Evolutionary conservation across 2,888 invertebrate species (phyloP).

Genomic region (Cryptocephalus moraei): DNA sequence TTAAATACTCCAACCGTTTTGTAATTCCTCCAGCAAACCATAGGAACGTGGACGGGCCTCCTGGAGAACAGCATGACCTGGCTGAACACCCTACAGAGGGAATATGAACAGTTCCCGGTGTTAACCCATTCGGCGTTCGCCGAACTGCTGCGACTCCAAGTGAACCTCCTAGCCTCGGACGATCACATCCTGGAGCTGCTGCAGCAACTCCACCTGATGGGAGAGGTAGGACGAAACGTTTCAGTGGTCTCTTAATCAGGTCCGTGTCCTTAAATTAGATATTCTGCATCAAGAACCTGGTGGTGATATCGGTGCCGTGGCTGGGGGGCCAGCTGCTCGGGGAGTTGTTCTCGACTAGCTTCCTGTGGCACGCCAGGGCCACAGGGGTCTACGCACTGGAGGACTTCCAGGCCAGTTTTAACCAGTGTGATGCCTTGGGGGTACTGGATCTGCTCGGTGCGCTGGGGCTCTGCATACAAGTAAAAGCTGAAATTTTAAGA

Average conservation of each 20-base stretch:
- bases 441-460: conserved; percentile 59
- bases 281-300: conserved; percentile 44
- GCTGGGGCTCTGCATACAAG: conserved; percentile 56
- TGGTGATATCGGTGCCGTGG: conserved; percentile 59
- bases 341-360: conserved; percentile 49
- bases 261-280: conserved; percentile 17
- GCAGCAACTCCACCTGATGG: conserved; percentile 52
- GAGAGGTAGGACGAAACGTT: conserved; percentile 41
- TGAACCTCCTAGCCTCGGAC: conserved; percentile 55
- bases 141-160: conserved; percentile 44
- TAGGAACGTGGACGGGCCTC: conserved; percentile 45
- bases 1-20: not conserved
- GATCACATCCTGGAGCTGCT: conserved; percentile 52
- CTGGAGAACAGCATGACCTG: conserved; percentile 46
- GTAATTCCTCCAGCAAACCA: conserved; percentile 28
- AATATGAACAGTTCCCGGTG: conserved; percentile 49
- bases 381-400: conserved; percentile 63
- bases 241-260: not conserved
- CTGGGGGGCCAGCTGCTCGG: conserved; percentile 57
- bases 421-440: conserved; percentile 58
- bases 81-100: conserved; percentile 42
- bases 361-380: conserved; percentile 42
- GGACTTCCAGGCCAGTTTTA: conserved; percentile 62
- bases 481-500: conserved; percentile 21
- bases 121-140: conserved; percentile 49